Base-by-base conservation (phyloP, 2,888 invertebrate species). In the Lysandra bellargus region DNA sequence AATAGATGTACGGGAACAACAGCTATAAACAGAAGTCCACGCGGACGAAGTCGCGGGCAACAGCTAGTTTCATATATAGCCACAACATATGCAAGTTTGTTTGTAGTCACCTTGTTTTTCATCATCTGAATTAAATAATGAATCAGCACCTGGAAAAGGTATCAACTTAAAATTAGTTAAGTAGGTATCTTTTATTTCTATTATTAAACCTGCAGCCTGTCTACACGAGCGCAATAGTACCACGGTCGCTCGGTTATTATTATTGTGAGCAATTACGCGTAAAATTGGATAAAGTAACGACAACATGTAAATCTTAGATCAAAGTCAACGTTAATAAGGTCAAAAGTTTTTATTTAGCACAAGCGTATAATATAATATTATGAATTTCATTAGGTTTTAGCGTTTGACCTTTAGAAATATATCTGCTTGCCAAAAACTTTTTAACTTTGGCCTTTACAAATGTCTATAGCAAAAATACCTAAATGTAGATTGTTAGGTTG, bases 281-380 rank as follows among this genome's bases (percentile, higher is more conserved):
- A 69, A 69, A 69, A 69, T 69, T 69, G 69, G 14, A 14, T 69
- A 69, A 69, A 33, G 69, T 33, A 37, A 69, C 69, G 33, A 4
- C 69, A 37, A 69, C 69, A 14, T 69, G 69, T 37, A 69, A 69
- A 69, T 69, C 69, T 69, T 69, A 69, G 69, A 69, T 69, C 69
- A 69, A 69, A 69, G 69, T 37, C 69, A 69, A 12, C 69, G 69
- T 33, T 69, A 69, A 69, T 69, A 69, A 69, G 33, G 69, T 69
- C 69, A 69, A 69, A 37, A 69, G 69, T 33, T 30, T 69, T 33
- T 69, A 69, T 69, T 69, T 33, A 69, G 17, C 69, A 30, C 12
- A 69, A 33, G 33, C 69, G 2, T 69, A 37, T 69, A 37, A 23
- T 7, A 33, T 57, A 57, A 57, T 17, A 17, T 57, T 57, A 69